Percentiles rank a stretch among this genome's conserved stretches.
phyloP scores from a whole-genome alignment of 2,797 vertebrate genomes.

The Myotis planiceps region DNA sequence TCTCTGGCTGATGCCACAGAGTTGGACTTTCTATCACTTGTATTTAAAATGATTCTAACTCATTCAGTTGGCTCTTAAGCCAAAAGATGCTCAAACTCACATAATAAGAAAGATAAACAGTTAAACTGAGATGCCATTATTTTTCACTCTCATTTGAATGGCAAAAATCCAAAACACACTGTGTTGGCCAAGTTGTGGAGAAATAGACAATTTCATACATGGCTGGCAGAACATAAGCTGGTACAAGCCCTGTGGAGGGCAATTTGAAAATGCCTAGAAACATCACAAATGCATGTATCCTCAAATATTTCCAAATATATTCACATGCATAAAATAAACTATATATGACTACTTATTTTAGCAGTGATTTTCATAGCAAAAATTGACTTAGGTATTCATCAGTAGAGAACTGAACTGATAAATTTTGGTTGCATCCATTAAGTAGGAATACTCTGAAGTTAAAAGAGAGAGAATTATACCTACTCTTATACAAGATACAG shows the following conservation, averaged over 20 bases:
- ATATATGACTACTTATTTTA: neutral
- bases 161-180: conserved; percentile 24
- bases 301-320: neutral
- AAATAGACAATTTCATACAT: conserved; percentile 25
- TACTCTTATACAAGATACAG: neutral
- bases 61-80: neutral
- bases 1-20: neutral
- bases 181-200: neutral
- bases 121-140: neutral
- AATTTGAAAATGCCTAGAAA: conserved; percentile 22
- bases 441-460: neutral
- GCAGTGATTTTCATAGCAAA: neutral
- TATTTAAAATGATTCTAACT: neutral
- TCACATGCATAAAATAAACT: neutral
- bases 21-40: neutral
- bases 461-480: neutral
- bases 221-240: neutral
- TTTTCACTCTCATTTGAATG: neutral
- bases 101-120: neutral
- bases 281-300: neutral
- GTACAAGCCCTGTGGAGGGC: neutral
- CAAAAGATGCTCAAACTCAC: neutral
- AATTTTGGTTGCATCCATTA: neutral
- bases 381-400: neutral
- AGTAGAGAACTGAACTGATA: neutral